Base-by-base conservation (phyloP, 2,888 invertebrate species). In the Plagiodera versicolora region DNA sequence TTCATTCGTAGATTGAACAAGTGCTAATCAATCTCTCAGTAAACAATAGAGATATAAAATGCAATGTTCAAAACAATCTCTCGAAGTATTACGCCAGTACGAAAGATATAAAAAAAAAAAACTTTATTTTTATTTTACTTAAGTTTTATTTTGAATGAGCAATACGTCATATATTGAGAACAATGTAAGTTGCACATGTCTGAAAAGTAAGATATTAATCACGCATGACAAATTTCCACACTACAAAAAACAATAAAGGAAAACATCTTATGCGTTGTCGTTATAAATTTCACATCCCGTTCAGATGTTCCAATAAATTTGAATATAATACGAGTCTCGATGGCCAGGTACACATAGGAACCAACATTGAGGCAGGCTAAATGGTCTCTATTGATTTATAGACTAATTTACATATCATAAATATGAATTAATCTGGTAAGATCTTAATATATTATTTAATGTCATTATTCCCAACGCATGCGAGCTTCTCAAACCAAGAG, bases 381-480 rank as follows among this genome's bases (percentile, higher is more conserved):
- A 61, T 66, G 56, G 65, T 61, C 61, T 59, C 63, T 72, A 71
- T 70, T 71, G 72, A 72, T 72, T 71, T 72, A 72, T 68, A 20
- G 49, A 58, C 19, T 61, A 61, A 72, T 72, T 70, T 71, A 64
- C 71, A 72, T 70, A 68, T 63, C 67, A 68, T 72, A 71, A 70
- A 70, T 69, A 69, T 70, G 67, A 69, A 72, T 70, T 67, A 65
- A 64, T 61, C 62, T 58, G 60, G 59, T 68, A 68, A 70, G 66
- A 68, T 71, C 70, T 70, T 68, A 72, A 72, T 70, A 70, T 72
- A 70, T 72, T 69, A 70, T 70, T 72, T 69, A 67, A 67, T 60
- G 70, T 72, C 68, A 66, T 70, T 68, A 70, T 72, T 67, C 60
- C 58, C 58, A 57, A 39, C 66, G 60, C 63, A 63, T 64, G 64